Conservation (phyloP, 2,797 vertebrate genomes). For the Sternarchorhynchus goeldii region DNA sequence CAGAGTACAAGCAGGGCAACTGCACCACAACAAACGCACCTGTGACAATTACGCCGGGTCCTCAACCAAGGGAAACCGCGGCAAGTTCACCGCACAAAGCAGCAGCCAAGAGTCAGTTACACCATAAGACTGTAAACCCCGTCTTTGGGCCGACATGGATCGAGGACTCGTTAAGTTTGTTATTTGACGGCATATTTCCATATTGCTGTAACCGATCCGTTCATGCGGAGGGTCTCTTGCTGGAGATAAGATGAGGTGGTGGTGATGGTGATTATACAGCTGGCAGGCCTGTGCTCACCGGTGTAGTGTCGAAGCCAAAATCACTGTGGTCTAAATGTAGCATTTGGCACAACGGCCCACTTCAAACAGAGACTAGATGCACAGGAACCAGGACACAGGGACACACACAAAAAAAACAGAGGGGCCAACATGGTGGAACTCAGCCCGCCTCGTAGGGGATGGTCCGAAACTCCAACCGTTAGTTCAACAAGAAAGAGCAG, state of each 20-base stretch:
- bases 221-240: constrained; percentile 34
- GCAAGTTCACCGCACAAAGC: background rate
- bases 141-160: constrained; percentile 13
- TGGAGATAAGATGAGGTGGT: constrained; percentile 62
- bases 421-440: background rate
- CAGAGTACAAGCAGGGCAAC: background rate
- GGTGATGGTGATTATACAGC: constrained; percentile 63
- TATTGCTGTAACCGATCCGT: constrained; percentile 45
- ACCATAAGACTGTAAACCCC: constrained; percentile 14
- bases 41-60: background rate
- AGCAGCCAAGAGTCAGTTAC: constrained; percentile 27
- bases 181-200: constrained; percentile 54
- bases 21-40: constrained; percentile 47
- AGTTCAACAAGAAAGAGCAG: background rate
- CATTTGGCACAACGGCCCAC: constrained; percentile 53
- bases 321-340: constrained; percentile 56
- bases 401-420: background rate
- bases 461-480: background rate
- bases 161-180: constrained; percentile 38
- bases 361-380: constrained; percentile 50
- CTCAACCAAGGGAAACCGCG: constrained; percentile 20
- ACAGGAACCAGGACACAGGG: background rate
- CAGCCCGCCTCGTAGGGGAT: background rate
- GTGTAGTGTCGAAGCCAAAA: constrained; percentile 36
- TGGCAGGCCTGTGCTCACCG: background rate